Conservation (phyloP, 2,113 vertebrate genomes). For the Baryphthengus martii region DNA sequence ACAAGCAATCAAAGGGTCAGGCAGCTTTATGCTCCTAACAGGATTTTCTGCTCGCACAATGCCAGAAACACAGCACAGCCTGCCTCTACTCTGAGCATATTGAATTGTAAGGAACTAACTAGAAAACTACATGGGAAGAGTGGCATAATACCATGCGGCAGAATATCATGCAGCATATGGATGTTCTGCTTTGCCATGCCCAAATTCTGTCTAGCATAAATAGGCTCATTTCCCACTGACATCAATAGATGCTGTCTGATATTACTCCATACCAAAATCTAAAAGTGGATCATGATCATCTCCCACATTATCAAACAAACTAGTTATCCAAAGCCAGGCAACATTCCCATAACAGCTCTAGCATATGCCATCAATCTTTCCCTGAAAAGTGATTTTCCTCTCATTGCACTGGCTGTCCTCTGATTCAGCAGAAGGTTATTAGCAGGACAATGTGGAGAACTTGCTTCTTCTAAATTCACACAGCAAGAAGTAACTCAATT, state of each 20-base stretch:
- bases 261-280: background rate
- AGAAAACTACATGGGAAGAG: background rate
- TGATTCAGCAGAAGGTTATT: background rate
- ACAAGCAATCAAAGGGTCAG: background rate
- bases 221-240: constrained; percentile 8
- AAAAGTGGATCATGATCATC: background rate
- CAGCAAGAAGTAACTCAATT: background rate
- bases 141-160: background rate
- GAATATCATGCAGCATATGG: constrained; percentile 9
- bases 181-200: background rate
- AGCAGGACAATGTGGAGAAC: background rate
- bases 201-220: constrained; percentile 11
- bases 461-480: background rate
- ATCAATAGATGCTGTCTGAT: background rate
- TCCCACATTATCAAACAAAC: background rate
- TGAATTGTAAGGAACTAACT: background rate
- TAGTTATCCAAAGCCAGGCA: background rate
- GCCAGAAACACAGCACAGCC: background rate
- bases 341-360: background rate
- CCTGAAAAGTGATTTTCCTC: background rate
- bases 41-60: background rate
- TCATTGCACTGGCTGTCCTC: background rate
- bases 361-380: background rate
- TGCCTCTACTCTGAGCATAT: background rate
- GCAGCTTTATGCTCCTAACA: background rate